These are phyloP conservation scores for Uloborus plumipes DNA, from an alignment of 2,888 invertebrate genomes.

Conservation along the genomic window DNA sequence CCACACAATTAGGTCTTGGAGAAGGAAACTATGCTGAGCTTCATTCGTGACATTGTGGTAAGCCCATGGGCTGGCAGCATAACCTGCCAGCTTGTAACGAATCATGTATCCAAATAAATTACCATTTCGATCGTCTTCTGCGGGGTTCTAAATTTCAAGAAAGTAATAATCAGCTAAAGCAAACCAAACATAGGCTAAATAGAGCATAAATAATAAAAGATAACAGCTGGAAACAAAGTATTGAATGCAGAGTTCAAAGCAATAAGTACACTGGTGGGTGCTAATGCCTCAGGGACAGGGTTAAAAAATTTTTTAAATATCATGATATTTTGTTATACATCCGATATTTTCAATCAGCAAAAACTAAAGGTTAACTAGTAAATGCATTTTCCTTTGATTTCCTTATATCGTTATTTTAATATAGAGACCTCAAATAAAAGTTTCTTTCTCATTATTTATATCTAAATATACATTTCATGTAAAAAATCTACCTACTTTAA, in stretches of 20 bases:
- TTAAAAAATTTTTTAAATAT: no score
- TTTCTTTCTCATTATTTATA: no score
- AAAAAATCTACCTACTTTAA: no score
- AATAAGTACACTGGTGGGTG: not conserved
- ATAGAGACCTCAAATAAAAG: no score
- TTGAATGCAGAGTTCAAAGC: not conserved
- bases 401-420: no score
- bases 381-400: no score
- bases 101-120: slow-evolving; percentile 94
- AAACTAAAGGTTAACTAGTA: no score
- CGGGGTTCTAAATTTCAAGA: slow-evolving; percentile 79
- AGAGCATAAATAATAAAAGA: not conserved
- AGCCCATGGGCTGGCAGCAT: slow-evolving; percentile 90
- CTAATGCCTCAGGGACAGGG: no score
- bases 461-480: no score
- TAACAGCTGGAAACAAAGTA: not conserved
- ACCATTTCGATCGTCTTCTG: slow-evolving; percentile 95
- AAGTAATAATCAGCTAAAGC: not conserved
- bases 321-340: no score
- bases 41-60: slow-evolving; percentile 92
- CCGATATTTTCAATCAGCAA: no score
- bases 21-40: slow-evolving; percentile 89
- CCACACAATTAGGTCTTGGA: slow-evolving; percentile 95
- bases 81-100: slow-evolving; percentile 90
- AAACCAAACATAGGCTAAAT: not conserved